Evolutionary conservation across 1,140 invertebrate species (phyloP), one percentile per base, ranked within the genome.

Genomic region (Lordiphosa stackelbergi): DNA sequence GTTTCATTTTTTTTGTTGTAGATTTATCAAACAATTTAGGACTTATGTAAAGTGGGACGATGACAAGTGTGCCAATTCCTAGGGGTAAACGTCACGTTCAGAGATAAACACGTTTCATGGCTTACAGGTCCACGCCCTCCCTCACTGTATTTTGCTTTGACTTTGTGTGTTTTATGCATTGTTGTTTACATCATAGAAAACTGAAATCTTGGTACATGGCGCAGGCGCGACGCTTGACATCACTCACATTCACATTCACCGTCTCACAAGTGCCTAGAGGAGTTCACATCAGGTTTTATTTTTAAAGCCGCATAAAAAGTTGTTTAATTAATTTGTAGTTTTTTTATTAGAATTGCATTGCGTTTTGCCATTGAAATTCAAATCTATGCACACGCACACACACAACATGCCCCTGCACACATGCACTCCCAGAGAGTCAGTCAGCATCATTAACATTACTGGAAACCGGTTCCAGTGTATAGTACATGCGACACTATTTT

Each of bases 221-320:
- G 73, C 73, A 78, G 62, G 59, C 73, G 73, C 64, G 59, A 69
- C 69, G 52, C 49, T 69, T 73, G 64, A 69, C 69, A 78, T 73
- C 64, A 66, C 63, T 65, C 31, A 51, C 37, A 40, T 47, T 31
- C 28, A 16, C 16, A 16, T 16, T 16, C 16, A 16, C 16, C 19
- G 19, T 19, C 28, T 31, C 28, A 8, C 28, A 31, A 31, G 28
- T 31, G 28, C 5, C 28, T 16, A 43, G 22, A 61, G 37, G 22
- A 34, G n/a, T 16, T 49, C 11, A 22, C 53, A 38, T 38, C 22
- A 31, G 45, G 24, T 13, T 42, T 64, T 56, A 56, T 64, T 64
- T 36, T 52, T 13, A 22, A 11, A 46, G 22, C 31, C 58, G 13
- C 28, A 36, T 28, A 42, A 53, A 51, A 63, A 65, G 34, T 45